Base-by-base conservation (phyloP, 2,113 vertebrate genomes). In the Dendropsophus ebraccatus region DNA sequence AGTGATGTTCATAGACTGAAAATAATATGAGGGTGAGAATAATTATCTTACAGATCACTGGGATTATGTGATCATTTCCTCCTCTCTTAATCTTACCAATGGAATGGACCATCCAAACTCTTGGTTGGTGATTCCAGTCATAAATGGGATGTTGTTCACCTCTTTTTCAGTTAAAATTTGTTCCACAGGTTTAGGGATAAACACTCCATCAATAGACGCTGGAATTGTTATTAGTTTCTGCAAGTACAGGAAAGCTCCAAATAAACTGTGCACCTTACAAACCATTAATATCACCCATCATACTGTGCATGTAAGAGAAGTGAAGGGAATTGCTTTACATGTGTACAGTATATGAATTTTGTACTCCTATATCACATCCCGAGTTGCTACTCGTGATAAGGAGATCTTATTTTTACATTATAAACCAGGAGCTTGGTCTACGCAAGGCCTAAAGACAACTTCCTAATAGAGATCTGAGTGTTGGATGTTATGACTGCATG, bases 101-200 rank as follows among this genome's bases (percentile, higher is more conserved):
- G 90, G 91, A 54, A 92, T 0, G 0, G 83, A 0, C 89, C 89
- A 92, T 32, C 88, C 89, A 72, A 73, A 91, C 49, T 91, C 88
- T 0, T 89, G 67, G 37, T 89, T 88, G 17, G 25, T 91, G 82
- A 90, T 0, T 2, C 89, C 90, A 0, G 87, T 0, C 0, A 92
- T 84, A 28, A 87, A 88, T 0, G 76, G 89, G 0, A 90, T 65
- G 0, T 8, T 2, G 58, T 11, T 87, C 82, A 88, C 87, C 0
- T 2, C 87, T 87, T 91, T 90, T 1, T 76, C 85, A 17, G 86
- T 75, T 25, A 89, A 72, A 0, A 92, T 74, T 52, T 90, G 88
- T 10, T 84, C 28, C 0, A 87, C 86, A 0, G 0, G 37, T 86
- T 90, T 91, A 0, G 82, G 89, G 4, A 92, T 58, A 80, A 92